Evolutionary conservation across 2,113 vertebrate genomes (phyloP).

Genomic region (Nothoprocta perdicaria): DNA sequence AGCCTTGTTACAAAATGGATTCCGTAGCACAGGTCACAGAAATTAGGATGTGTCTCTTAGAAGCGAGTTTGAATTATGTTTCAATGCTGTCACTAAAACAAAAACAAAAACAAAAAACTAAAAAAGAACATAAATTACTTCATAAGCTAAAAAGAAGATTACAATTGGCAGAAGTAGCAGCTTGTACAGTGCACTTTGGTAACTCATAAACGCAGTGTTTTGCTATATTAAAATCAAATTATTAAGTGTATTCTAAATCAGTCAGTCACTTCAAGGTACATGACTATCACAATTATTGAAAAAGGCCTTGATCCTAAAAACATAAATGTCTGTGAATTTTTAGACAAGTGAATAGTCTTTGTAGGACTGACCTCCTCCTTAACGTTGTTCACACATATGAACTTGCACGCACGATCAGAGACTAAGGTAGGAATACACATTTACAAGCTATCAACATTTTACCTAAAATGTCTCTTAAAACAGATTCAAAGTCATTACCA

Average conservation of each 20-base stretch:
- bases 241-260: constrained; percentile 63
- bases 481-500: constrained; percentile 56
- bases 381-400: constrained; percentile 70
- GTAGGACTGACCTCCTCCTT: constrained; percentile 65
- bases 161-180: neutral
- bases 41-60: neutral
- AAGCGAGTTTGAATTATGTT: neutral
- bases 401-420: constrained; percentile 63
- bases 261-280: constrained; percentile 64
- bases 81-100: neutral
- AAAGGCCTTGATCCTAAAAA: constrained; percentile 72
- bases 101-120: neutral
- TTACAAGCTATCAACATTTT: constrained; percentile 72
- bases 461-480: constrained; percentile 69
- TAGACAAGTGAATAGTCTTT: constrained; percentile 69
- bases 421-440: constrained; percentile 60
- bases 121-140: neutral
- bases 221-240: constrained; percentile 35
- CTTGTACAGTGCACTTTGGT: neutral
- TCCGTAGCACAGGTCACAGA: neutral
- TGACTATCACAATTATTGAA: constrained; percentile 54
- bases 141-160: neutral
- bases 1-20: neutral
- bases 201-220: constrained; percentile 28
- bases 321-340: constrained; percentile 68